Evolutionary conservation across 1,140 invertebrate genomes (phyloP).

Genomic region (Pemphigus obesinymphae): DNA sequence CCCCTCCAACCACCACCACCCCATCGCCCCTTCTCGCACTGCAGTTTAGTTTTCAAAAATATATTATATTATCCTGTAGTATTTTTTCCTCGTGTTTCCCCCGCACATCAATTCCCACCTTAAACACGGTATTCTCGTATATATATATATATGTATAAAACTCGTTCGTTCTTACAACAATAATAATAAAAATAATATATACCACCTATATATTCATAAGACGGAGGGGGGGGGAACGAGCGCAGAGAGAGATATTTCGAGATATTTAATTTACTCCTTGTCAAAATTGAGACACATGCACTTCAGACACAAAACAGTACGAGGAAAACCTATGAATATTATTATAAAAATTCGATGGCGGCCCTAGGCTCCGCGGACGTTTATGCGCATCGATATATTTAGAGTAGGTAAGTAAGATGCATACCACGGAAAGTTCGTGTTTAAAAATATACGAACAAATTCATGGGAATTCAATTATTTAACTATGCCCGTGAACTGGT

Average conservation of each 20-base stretch:
- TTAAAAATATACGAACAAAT: too few relatives aligned
- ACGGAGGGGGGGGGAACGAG: too few relatives aligned
- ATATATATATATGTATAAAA: background rate
- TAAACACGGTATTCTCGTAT: background rate
- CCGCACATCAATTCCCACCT: background rate
- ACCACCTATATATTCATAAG: too few relatives aligned
- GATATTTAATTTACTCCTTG: slow-evolving; percentile 30
- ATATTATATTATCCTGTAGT: background rate
- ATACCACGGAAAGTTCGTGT: too few relatives aligned
- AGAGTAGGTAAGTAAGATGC: too few relatives aligned
- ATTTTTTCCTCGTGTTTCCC: background rate
- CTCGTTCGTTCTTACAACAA: background rate
- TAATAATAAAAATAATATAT: background rate
- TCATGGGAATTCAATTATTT: too few relatives aligned
- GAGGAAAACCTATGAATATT: slow-evolving; percentile 23
- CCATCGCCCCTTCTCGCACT: fast-evolving
- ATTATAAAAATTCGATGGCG: background rate
- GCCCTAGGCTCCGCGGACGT: background rate
- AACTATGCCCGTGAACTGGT: too few relatives aligned
- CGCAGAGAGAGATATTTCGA: background rate
- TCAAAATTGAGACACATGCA: background rate
- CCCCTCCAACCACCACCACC: background rate
- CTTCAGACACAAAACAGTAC: background rate
- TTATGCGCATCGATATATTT: background rate
- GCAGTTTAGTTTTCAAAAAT: background rate